Base-by-base conservation (phyloP, 92 coral and sea anemone genomes). In the Epizoanthus ramosus region DNA sequence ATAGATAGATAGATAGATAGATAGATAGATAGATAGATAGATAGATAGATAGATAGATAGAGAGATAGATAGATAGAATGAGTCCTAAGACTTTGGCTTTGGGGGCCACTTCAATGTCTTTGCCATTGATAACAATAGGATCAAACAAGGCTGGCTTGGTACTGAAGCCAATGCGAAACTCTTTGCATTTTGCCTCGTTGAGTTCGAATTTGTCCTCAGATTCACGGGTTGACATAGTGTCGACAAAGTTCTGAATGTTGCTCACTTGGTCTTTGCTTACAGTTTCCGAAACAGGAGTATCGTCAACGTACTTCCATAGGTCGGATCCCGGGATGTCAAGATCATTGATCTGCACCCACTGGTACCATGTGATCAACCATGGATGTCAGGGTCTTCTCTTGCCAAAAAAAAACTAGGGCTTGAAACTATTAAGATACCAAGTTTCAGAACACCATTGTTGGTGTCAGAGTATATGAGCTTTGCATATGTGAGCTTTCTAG, bases 221-320 rank as follows among this genome's bases (percentile, higher is more conserved):
- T 41, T 63, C 85, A 66, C 65, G 59, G 72, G 54, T 80, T 18
- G 73, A 43, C 22, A 80, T 13, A 35, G 56, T 66, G 74, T 80
- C 84, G 25, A 68, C 43, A 37, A 5, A 2, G 5, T 37, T 37
- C 43, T 37, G 43, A 5, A 2, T 37, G 43, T 37, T 37, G 43
- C 2, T 37, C 43, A 2, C 43, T 37, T 37, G 43, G 43, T 5
- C 43, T 37, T 37, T 37, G 43, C 43, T 37, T 37, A 37, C 43
- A 37, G 43, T 5, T 37, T 37, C 43, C 43, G 43, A 37, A 37
- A 37, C 85, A 45, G 77, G 39, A 69, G 85, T 80, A 67, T 80
- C 75, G 25, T 67, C 75, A 13, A 81, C 63, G 75, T 81, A 81
- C 53, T 68, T 81, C 85, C 85, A 81, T 31, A 81, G 85, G 16